Base-by-base conservation (phyloP, 2,888 invertebrate genomes). In the Scelioninae gen. 2 region DNA sequence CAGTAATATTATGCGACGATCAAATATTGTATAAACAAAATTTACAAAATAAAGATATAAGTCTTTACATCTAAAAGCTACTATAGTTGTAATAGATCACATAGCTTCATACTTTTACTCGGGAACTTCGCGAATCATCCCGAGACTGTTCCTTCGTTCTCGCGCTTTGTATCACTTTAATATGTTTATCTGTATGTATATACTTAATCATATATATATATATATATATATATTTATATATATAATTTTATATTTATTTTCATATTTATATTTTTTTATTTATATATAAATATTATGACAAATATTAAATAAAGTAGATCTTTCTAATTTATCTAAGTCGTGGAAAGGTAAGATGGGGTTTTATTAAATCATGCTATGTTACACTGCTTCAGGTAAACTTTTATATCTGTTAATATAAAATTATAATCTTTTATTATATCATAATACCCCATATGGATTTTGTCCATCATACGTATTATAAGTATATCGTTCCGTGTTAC, bases 1-100 rank as follows among this genome's bases (percentile, higher is more conserved):
- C 85, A 86, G 84, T 86, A 86, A 82, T 86, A 85, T 85, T 85
- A 85, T 86, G 86, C 85, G 85, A 85, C 84, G 82, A 84, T 85
- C 84, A 85, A 86, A 85, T 84, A 84, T 85, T 84, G 84, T 85
- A 86, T 86, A 86, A 86, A 86, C 86, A 86, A 86, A 86, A 86
- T 85, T 86, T 86, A 86, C 85, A 86, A 86, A 86, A 86, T 85
- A 85, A 86, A 84, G 84, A 69, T 85, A 84, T 84, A 85, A 85
- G 84, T 85, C 84, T 85, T 86, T 84, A 86, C 85, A 85, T 82
- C 86, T 85, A 85, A 85, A 85, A 86, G 85, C 86, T 86, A 86
- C 85, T 86, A 71, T 73, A 85, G 82, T 84, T 81, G 81, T 81
- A 82, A 84, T 83, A 83, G 85, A 86, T 86, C 85, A 86, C 85